Evolutionary conservation across 2,888 invertebrate genomes (phyloP).

Genomic region (Alcis repandata): DNA sequence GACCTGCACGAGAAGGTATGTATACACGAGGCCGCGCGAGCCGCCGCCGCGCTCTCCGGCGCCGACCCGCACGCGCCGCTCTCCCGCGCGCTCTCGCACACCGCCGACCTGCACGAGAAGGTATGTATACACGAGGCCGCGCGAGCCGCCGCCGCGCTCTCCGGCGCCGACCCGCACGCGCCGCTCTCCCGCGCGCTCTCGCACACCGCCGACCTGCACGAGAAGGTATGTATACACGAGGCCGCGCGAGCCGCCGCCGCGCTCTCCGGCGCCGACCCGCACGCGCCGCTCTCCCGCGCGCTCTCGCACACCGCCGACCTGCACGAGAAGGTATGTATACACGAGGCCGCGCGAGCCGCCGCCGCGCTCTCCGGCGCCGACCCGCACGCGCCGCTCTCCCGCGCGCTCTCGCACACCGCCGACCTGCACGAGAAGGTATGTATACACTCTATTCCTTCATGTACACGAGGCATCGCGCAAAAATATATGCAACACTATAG

Average conservation of each 20-base stretch:
- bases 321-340: constrained; percentile 66
- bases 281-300: constrained; percentile 95
- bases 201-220: constrained; percentile 82
- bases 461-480: too few relatives aligned
- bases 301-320: constrained; percentile 88
- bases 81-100: constrained; percentile 94
- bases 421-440: constrained; percentile 67
- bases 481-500: too few relatives aligned
- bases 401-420: constrained; percentile 91
- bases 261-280: constrained; percentile 97
- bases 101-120: constrained; percentile 57
- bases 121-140: constrained; percentile 93
- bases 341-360: constrained; percentile 94
- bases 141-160: constrained; percentile 93
- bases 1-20: constrained; percentile 78
- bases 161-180: constrained; percentile 97
- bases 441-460: too few relatives aligned
- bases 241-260: constrained; percentile 95
- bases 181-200: constrained; percentile 94
- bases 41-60: constrained; percentile 94
- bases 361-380: constrained; percentile 95
- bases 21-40: constrained; percentile 94
- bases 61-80: constrained; percentile 97
- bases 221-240: constrained; percentile 89
- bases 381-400: constrained; percentile 95